phyloP scores from a whole-genome alignment of 2,888 invertebrate genomes.

The Gisinianus flammeolus region DNA sequence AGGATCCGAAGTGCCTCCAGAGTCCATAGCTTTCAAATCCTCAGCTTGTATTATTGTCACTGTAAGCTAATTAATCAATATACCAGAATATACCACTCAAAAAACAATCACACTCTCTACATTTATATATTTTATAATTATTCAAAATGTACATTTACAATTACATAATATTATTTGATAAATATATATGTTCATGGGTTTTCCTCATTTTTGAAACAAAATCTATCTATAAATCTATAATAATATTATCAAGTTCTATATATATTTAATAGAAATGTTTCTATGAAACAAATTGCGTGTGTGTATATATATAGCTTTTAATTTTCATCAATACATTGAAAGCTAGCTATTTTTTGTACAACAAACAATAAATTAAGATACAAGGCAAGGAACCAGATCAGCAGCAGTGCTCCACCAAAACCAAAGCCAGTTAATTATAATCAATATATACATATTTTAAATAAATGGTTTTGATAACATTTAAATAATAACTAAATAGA shows the following conservation, averaged over 20 bases:
- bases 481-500: not conserved
- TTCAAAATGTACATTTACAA: not conserved
- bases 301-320: not conserved
- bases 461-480: not conserved
- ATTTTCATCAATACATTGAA: slow-evolving; percentile 24
- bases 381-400: slow-evolving; percentile 11
- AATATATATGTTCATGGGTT: not conserved
- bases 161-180: not conserved
- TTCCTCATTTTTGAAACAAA: not conserved
- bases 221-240: not conserved
- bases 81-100: not conserved
- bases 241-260: not conserved
- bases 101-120: not conserved
- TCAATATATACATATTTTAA: not conserved
- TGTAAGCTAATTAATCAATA: slow-evolving; percentile 43
- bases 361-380: slow-evolving; percentile 14
- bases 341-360: slow-evolving; percentile 31
- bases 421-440: not conserved
- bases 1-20: slow-evolving; percentile 57
- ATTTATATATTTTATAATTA: not conserved
- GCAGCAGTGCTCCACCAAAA: not conserved
- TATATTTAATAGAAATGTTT: not conserved
- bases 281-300: not conserved
- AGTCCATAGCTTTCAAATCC: slow-evolving; percentile 57
- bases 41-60: slow-evolving; percentile 56